Evolutionary conservation across 2,113 vertebrate genomes (phyloP).

Genomic region (Pterocles gutturalis): DNA sequence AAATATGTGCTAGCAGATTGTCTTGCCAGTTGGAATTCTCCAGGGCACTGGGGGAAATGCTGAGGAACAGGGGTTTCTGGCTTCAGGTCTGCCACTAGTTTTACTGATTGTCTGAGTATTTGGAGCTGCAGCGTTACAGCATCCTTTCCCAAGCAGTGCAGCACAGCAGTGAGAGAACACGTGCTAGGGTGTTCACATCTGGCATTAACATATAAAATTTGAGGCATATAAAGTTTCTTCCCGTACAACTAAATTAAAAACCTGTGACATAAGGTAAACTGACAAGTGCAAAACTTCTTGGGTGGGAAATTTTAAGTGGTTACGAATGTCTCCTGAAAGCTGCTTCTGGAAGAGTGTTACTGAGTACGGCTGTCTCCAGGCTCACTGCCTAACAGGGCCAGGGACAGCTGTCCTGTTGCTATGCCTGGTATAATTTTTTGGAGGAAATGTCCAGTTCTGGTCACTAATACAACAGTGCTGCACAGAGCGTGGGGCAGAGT

Average conservation of each 20-base stretch:
- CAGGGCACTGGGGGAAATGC: background rate
- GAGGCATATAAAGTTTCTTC: conserved; percentile 48
- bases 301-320: conserved; percentile 56
- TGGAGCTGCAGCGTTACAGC: background rate
- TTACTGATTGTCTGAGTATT: background rate
- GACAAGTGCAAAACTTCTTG: conserved; percentile 59
- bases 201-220: conserved; percentile 52
- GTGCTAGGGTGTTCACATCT: conserved; percentile 42
- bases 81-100: background rate
- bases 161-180: background rate
- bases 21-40: background rate
- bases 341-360: background rate
- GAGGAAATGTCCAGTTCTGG: background rate
- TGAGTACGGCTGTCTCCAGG: background rate
- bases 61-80: background rate
- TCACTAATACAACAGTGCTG: background rate
- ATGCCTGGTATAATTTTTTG: background rate
- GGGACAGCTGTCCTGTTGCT: background rate
- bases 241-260: conserved; percentile 58
- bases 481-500: accelerated
- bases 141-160: background rate
- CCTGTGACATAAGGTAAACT: conserved; percentile 64
- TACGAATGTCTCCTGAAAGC: conserved; percentile 46
- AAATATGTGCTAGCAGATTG: background rate
- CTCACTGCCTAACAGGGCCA: accelerated